Conservation (phyloP, 2,888 invertebrate genomes). For the Heliconius ethilla region DNA sequence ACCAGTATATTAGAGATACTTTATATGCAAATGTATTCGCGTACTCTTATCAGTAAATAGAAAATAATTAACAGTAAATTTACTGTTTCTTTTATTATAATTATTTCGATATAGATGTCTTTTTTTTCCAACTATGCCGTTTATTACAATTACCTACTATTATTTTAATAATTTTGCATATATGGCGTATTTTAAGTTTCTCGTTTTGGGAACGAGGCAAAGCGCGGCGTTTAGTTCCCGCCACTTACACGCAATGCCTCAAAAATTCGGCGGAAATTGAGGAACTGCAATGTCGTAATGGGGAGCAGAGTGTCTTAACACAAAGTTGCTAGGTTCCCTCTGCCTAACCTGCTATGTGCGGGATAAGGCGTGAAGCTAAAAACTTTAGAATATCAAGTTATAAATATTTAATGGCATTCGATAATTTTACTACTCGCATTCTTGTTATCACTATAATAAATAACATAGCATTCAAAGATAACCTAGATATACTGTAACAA, state of each 20-base stretch:
- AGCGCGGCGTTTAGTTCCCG: too few relatives aligned
- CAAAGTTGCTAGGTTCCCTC: too few relatives aligned
- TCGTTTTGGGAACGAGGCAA: too few relatives aligned
- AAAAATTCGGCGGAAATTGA: neutral
- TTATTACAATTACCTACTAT: too few relatives aligned
- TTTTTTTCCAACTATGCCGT: neutral
- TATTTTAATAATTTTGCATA: too few relatives aligned
- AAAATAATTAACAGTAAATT: conserved; percentile 17
- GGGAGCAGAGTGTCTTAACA: too few relatives aligned
- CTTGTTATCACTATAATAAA: neutral
- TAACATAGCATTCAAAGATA: neutral
- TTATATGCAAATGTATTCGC: conserved; percentile 7
- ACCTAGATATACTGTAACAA: neutral
- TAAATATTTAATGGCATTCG: too few relatives aligned
- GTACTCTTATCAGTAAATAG: conserved; percentile 12
- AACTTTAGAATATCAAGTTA: too few relatives aligned
- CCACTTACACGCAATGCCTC: neutral
- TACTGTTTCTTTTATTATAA: conserved; percentile 10
- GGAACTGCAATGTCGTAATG: too few relatives aligned
- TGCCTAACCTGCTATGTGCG: too few relatives aligned
- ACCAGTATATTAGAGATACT: conserved; percentile 20
- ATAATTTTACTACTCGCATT: neutral
- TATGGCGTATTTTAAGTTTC: neutral
- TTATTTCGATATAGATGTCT: neutral
- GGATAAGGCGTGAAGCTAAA: too few relatives aligned